A percentile compares a stretch with the other conserved stretches of the same genome.
Evolutionary conservation across 2,797 vertebrate species (phyloP).

Genomic region (Melanotaenia pygmaea): DNA sequence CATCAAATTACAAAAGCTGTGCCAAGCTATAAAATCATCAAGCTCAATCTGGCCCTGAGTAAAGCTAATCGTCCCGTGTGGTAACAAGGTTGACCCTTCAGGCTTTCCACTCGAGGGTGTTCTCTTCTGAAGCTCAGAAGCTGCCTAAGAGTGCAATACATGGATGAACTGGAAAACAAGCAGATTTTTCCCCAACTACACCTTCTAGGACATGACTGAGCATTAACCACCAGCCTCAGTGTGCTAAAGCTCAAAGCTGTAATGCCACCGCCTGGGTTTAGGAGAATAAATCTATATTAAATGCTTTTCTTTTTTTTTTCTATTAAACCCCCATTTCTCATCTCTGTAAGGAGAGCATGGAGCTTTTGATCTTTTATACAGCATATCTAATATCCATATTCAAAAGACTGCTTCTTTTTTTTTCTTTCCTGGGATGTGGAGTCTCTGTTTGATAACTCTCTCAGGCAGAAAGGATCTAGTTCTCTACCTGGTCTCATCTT

Average conservation of each 20-base stretch:
- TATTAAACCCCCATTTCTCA: conserved; percentile 54
- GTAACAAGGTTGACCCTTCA: conserved; percentile 29
- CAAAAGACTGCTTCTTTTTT: conserved; percentile 29
- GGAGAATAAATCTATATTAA: conserved; percentile 65
- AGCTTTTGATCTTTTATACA: conserved; percentile 69
- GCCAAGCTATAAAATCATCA: conserved; percentile 1
- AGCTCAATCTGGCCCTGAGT: conserved; percentile 24
- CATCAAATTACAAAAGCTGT: not conserved
- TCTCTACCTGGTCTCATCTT: conserved; percentile 34
- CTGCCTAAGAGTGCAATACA: conserved; percentile 19
- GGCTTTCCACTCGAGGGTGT: conserved; percentile 20
- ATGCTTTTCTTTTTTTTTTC: conserved; percentile 41
- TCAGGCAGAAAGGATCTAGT: conserved; percentile 21
- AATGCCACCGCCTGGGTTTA: conserved; percentile 45
- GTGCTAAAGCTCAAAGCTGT: conserved; percentile 53
- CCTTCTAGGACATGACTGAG: conserved; percentile 61
- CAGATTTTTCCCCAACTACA: conserved; percentile 49
- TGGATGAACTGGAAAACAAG: conserved; percentile 45
- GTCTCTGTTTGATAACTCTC: conserved; percentile 40
- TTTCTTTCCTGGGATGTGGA: not conserved
- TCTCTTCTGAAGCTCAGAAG: conserved; percentile 18
- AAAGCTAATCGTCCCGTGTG: conserved; percentile 6
- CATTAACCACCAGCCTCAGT: conserved; percentile 56
- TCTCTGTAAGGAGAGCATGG: conserved; percentile 51
- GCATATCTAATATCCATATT: conserved; percentile 68